Evolutionary conservation across 2,113 vertebrate genomes (phyloP).

Genomic region (Paramormyrops kingsleyae): DNA sequence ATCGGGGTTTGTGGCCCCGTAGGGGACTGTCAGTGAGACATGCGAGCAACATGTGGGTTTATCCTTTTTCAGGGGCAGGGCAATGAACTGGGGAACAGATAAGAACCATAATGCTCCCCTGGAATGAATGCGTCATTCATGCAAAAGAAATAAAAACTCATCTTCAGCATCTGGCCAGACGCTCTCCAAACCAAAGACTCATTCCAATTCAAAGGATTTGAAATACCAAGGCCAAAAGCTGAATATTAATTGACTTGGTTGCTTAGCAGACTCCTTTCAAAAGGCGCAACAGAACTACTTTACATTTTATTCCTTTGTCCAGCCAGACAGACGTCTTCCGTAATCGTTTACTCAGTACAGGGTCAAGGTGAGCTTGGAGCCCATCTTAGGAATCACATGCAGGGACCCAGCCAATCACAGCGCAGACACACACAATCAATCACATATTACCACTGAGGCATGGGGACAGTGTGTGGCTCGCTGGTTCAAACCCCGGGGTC

Average conservation of each 20-base stretch:
- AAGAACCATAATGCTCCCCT: background rate
- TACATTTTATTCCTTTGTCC: background rate
- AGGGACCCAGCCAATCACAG: background rate
- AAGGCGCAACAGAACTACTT: background rate
- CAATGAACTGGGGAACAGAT: background rate
- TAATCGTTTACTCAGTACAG: background rate
- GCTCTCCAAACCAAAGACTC: background rate
- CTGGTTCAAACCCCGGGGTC: background rate
- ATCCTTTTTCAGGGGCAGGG: background rate
- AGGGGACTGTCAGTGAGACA: background rate
- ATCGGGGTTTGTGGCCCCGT: background rate
- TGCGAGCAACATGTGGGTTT: background rate
- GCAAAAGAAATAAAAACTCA: background rate
- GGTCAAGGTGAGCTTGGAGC: background rate
- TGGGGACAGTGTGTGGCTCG: background rate
- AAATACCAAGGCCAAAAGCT: background rate
- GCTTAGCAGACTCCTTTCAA: background rate
- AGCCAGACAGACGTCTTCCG: background rate
- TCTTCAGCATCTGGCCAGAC: background rate
- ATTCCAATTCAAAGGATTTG: background rate
- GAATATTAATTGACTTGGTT: background rate
- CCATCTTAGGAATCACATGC: background rate
- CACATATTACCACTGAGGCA: background rate
- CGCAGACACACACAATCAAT: background rate
- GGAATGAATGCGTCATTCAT: background rate